Evolutionary conservation across 1,140 invertebrate genomes (phyloP).

Genomic region (Venustaconcha ellipsiformis): DNA sequence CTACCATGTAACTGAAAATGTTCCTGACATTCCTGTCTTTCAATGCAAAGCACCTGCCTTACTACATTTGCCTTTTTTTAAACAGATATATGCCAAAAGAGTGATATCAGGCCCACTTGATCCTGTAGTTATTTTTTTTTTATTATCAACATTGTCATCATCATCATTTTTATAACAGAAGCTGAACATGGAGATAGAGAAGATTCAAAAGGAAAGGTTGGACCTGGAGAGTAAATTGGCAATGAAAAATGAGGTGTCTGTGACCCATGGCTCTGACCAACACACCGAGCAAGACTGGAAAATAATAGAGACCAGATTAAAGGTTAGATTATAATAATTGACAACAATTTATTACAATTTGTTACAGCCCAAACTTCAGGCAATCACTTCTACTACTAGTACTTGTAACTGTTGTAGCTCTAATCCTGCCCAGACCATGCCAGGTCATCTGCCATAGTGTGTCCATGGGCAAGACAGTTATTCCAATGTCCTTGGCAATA

Average conservation of each 20-base stretch:
- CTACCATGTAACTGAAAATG: no score
- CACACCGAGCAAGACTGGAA: constrained; percentile 56
- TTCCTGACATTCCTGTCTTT: no score
- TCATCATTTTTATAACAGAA: constrained; percentile 43
- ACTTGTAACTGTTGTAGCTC: neutral
- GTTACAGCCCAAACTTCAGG: neutral
- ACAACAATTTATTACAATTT: neutral
- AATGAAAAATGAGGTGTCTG: constrained; percentile 30
- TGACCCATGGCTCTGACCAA: constrained; percentile 20
- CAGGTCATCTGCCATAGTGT: no score
- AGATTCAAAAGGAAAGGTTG: constrained; percentile 40
- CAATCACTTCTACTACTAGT: neutral
- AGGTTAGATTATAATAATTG: constrained; percentile 42
- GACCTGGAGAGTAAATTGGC: constrained; percentile 28
- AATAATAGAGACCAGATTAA: constrained; percentile 53
- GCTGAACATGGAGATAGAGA: constrained; percentile 55
- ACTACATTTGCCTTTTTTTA: no score
- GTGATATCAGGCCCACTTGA: no score
- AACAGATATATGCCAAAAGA: no score
- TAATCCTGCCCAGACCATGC: no score
- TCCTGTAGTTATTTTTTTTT: no score
- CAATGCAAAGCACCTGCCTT: no score
- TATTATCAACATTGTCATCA: neutral
- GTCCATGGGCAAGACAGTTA: no score
- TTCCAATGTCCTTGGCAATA: no score